Conservation (phyloP, 2,797 vertebrate species). For the Pteronotus mesoamericanus region DNA sequence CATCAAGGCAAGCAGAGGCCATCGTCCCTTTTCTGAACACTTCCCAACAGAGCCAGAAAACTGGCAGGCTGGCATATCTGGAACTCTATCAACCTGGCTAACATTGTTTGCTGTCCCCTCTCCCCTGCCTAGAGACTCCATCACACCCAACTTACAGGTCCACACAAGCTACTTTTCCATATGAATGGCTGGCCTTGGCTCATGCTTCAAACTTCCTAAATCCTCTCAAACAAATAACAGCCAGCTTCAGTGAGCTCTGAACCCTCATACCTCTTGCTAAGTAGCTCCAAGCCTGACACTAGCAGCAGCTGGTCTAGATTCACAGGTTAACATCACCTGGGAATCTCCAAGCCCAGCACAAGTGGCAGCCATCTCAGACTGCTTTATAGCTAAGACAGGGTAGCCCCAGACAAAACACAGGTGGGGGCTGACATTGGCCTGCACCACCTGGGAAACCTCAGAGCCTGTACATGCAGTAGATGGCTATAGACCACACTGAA, state of each 20-base stretch:
- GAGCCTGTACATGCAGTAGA: neutral
- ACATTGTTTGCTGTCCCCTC: neutral
- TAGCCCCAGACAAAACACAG: neutral
- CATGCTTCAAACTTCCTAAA: neutral
- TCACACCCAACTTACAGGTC: neutral
- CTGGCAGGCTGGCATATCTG: neutral
- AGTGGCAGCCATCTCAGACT: neutral
- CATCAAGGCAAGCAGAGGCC: neutral
- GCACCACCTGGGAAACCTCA: neutral
- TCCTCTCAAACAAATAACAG: neutral
- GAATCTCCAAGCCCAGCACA: neutral
- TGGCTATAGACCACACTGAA: neutral
- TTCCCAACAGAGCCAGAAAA: neutral
- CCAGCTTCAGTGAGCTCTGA: neutral
- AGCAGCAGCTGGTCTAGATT: neutral
- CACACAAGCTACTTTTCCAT: neutral
- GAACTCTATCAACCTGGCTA: neutral
- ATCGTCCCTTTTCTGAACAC: neutral
- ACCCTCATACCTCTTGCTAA: no score
- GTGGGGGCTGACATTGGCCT: neutral
- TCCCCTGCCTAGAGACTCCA: neutral
- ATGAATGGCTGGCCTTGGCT: neutral
- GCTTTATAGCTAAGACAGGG: neutral
- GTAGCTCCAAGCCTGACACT: neutral
- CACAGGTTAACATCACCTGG: neutral